A percentile compares a stretch with the other conserved stretches of the same genome.
These are phyloP conservation scores for Sinocyclocheilus maitianheensis DNA, from an alignment of 2,113 vertebrate genomes.

Conservation along the genomic window DNA sequence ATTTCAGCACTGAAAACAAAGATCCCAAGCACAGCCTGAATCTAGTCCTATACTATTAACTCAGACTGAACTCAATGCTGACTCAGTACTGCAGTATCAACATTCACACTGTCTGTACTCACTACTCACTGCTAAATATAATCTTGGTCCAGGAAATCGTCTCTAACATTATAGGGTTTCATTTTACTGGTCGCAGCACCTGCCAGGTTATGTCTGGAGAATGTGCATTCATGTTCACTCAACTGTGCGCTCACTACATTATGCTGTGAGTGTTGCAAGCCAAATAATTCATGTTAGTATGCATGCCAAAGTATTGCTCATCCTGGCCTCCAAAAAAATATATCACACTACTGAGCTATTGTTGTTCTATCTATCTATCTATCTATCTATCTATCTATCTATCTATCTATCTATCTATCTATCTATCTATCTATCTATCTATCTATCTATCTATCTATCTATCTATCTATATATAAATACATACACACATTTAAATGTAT, in stretches of 20 bases:
- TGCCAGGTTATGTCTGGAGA: conserved; percentile 14
- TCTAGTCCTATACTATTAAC: neutral
- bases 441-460: no score
- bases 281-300: conserved; percentile 13
- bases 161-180: neutral
- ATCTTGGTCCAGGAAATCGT: neutral
- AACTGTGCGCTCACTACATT: conserved; percentile 7
- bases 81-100: neutral
- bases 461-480: no score
- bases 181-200: conserved; percentile 9
- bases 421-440: no score
- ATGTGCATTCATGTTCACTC: conserved; percentile 17
- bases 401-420: no score
- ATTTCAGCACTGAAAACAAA: neutral
- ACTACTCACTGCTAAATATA: neutral
- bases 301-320: neutral
- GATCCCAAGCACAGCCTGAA: neutral
- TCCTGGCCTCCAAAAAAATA: neutral
- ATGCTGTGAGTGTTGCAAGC: neutral
- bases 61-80: neutral
- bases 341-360: neutral
- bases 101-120: neutral
- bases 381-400: no score
- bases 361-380: neutral
- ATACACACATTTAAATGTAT: neutral